These are phyloP conservation scores for Pipistrellus kuhlii DNA, from an alignment of 2,797 vertebrate genomes.

Conservation along the genomic window DNA sequence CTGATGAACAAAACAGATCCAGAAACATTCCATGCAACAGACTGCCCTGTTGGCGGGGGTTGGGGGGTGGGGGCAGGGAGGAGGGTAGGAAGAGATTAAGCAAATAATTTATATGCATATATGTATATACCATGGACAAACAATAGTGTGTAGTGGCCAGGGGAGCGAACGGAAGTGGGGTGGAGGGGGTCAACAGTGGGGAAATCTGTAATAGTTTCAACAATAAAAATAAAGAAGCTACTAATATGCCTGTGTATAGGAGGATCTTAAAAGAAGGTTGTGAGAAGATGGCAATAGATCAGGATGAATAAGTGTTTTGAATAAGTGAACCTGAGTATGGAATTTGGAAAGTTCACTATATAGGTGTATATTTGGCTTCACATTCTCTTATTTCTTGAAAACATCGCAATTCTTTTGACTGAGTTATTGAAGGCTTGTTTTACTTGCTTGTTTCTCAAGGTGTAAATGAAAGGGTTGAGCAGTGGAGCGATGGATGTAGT, in stretches of 20 bases:
- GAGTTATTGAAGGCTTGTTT: slow-evolving; percentile 70
- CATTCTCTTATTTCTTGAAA: slow-evolving; percentile 31
- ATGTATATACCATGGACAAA: too few relatives aligned
- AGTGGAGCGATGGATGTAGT: slow-evolving; percentile 68
- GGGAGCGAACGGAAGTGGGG: accelerated
- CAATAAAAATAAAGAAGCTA: background rate
- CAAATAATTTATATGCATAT: too few relatives aligned
- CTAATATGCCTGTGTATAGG: background rate
- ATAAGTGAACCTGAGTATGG: background rate
- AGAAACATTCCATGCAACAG: too few relatives aligned
- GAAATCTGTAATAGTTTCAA: too few relatives aligned
- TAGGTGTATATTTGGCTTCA: background rate
- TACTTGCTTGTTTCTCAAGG: slow-evolving; percentile 81
- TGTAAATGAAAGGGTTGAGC: slow-evolving; percentile 84
- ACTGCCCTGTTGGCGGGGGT: too few relatives aligned
- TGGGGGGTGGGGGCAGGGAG: too few relatives aligned
- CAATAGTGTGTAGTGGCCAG: too few relatives aligned
- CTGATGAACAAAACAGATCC: too few relatives aligned
- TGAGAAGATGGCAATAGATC: background rate
- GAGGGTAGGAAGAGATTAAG: too few relatives aligned
- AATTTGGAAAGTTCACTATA: background rate
- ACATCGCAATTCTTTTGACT: slow-evolving; percentile 34
- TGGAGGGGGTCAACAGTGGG: too few relatives aligned
- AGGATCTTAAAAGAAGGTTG: background rate
- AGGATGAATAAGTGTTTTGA: background rate